phyloP scores from a whole-genome alignment of 2,797 vertebrate species.

The Dipus sagitta region DNA sequence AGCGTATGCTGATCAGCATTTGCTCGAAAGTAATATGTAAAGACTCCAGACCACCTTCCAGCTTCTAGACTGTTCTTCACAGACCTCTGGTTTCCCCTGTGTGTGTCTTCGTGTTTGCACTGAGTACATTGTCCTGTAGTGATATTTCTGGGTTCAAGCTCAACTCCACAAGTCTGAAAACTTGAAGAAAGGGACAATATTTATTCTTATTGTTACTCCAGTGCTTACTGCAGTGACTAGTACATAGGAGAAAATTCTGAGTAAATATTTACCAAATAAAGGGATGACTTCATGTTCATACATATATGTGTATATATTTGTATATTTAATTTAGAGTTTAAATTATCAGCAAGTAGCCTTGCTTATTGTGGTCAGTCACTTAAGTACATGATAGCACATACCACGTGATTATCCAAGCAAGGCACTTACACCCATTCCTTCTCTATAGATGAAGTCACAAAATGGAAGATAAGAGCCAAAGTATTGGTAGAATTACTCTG shows the following conservation, averaged over 20 bases:
- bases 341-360: background rate
- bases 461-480: background rate
- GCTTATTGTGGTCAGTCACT: background rate
- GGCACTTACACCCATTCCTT: background rate
- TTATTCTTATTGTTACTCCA: background rate
- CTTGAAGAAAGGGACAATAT: conserved; percentile 1
- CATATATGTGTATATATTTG: background rate
- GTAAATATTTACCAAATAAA: conserved; percentile 34
- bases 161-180: background rate
- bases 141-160: background rate
- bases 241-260: background rate
- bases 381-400: background rate
- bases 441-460: background rate
- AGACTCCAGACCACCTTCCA: background rate
- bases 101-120: background rate
- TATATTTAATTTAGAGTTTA: conserved; percentile 36
- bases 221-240: background rate
- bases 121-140: background rate
- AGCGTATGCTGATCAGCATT: background rate
- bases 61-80: background rate
- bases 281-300: background rate
- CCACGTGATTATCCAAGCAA: background rate
- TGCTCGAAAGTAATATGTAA: background rate
- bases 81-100: background rate
- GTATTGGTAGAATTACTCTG: background rate